A percentile compares a stretch with the other conserved stretches of the same genome.
These are phyloP conservation scores for Saxidomus purpurata DNA, from an alignment of 1,140 invertebrate species.

Conservation along the genomic window DNA sequence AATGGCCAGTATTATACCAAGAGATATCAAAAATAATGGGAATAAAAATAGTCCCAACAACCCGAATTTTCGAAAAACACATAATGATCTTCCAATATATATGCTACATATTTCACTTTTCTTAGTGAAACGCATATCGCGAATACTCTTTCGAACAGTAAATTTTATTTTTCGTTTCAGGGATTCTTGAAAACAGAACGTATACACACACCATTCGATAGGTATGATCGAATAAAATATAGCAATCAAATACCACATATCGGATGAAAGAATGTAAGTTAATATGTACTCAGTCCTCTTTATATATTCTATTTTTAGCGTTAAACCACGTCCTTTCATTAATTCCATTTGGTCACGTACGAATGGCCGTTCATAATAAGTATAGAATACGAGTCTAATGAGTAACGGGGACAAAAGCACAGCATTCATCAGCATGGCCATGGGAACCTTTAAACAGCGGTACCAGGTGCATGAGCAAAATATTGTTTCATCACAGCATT, in stretches of 20 bases:
- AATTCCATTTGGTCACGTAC: neutral
- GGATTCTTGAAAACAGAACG: neutral
- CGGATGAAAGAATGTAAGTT: neutral
- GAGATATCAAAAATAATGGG: neutral
- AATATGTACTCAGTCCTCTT: neutral
- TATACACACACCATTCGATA: too few species aligned
- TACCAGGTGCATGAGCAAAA: neutral
- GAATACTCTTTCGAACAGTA: conserved; percentile 25
- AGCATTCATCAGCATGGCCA: neutral
- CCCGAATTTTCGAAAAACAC: neutral
- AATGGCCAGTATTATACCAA: neutral
- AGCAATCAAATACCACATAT: neutral
- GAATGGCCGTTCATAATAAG: neutral
- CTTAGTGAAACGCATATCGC: neutral
- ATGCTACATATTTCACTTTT: conserved; percentile 3
- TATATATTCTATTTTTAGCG: neutral
- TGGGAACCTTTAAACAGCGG: neutral
- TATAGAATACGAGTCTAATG: conserved; percentile 6
- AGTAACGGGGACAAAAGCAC: neutral
- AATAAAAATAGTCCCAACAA: conserved; percentile 12
- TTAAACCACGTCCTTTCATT: conserved; percentile 31
- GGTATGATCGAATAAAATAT: neutral
- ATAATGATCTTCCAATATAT: neutral
- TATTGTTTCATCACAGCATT: conserved; percentile 15
- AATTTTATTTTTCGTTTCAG: conserved; percentile 22